A percentile compares a stretch with the other conserved stretches of the same genome.
Conservation (phyloP, 2,888 invertebrate genomes). For the Syrista parreyssii region DNA sequence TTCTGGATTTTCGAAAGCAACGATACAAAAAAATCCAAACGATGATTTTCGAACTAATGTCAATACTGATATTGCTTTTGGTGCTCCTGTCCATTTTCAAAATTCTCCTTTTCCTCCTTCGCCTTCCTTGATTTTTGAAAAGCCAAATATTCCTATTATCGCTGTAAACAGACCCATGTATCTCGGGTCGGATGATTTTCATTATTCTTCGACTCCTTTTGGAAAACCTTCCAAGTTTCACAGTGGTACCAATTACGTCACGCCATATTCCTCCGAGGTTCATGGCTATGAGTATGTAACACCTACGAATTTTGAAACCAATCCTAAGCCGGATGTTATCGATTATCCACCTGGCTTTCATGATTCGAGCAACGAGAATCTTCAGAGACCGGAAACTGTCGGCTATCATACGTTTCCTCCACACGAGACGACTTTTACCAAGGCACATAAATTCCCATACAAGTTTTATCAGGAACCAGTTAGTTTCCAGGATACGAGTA, state of each 20-base stretch:
- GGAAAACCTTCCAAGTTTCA: conserved; percentile 30
- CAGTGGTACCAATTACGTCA: conserved; percentile 18
- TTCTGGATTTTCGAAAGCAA: not conserved
- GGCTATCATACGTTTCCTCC: conserved; percentile 35
- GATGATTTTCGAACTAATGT: not conserved
- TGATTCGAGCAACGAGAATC: conserved; percentile 8
- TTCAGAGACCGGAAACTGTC: conserved; percentile 30
- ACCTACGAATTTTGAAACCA: not conserved
- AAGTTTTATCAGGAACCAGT: conserved; percentile 40
- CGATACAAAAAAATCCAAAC: not conserved
- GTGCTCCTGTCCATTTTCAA: not conserved
- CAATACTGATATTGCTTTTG: not conserved
- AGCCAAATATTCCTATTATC: not conserved
- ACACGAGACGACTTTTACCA: conserved; percentile 32
- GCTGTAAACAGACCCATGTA: not conserved
- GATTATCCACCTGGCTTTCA: conserved; percentile 4
- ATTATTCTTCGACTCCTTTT: not conserved
- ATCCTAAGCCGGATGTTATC: not conserved
- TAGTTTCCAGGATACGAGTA: conserved; percentile 25
- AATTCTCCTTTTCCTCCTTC: not conserved
- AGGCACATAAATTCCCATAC: conserved; percentile 50
- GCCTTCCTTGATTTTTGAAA: not conserved
- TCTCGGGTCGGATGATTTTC: not conserved
- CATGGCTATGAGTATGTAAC: conserved; percentile 25
- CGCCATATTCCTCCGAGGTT: conserved; percentile 14